phyloP scores from a whole-genome alignment of 2,113 vertebrate species.

The Mirounga angustirostris region DNA sequence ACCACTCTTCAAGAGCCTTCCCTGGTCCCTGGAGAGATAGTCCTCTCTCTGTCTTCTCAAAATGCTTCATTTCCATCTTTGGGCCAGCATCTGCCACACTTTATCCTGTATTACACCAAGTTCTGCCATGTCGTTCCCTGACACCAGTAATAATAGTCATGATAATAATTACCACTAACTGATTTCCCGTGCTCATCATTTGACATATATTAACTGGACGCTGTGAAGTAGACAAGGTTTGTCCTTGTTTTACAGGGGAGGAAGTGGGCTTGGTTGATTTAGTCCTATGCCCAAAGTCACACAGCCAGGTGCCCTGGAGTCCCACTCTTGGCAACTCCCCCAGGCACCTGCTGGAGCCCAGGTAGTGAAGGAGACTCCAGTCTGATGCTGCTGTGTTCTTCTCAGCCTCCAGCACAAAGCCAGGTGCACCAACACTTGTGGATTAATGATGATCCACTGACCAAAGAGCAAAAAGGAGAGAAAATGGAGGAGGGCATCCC shows the following conservation, averaged over 20 bases:
- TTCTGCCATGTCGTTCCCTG: background rate
- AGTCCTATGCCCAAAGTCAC: background rate
- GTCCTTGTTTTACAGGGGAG: background rate
- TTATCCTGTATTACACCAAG: background rate
- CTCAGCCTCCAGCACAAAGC: background rate
- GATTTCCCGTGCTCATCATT: background rate
- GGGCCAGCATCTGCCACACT: background rate
- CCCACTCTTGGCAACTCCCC: accelerated
- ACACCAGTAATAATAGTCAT: background rate
- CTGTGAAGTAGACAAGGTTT: background rate
- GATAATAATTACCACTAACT: background rate
- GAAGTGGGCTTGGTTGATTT: accelerated
- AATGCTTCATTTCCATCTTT: background rate
- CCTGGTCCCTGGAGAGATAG: background rate
- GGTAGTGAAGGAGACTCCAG: background rate
- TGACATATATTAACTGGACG: background rate
- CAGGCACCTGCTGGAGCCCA: accelerated
- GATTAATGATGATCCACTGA: background rate
- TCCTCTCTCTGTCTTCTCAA: background rate
- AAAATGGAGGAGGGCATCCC: background rate
- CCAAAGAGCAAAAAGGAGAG: background rate
- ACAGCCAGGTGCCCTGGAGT: background rate
- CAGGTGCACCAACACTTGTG: accelerated
- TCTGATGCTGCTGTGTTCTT: background rate
- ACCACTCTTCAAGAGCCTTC: background rate